Conservation (phyloP, 2,113 vertebrate species). For the Okapia johnstoni region DNA sequence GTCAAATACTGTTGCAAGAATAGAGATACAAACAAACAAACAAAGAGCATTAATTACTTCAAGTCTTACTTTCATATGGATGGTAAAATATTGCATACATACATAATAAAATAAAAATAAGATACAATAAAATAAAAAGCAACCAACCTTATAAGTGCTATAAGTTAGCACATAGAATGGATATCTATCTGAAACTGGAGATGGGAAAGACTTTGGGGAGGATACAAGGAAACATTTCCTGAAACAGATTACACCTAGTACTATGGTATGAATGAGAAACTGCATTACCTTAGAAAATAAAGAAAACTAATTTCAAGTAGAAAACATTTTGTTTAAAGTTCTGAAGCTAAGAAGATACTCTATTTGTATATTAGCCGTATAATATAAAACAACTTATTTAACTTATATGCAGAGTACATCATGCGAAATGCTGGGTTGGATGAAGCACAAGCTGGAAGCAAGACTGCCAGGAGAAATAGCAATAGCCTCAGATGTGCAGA, state of each 20-base stretch:
- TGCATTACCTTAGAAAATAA: background rate
- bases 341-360: background rate
- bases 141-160: background rate
- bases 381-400: background rate
- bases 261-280: background rate
- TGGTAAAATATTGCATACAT: background rate
- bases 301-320: background rate
- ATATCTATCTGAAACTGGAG: background rate
- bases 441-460: background rate
- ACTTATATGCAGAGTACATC: no score
- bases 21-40: background rate
- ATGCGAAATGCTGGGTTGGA: no score
- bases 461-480: background rate
- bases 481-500: background rate
- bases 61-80: background rate
- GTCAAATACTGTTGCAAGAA: background rate
- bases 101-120: background rate
- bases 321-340: background rate
- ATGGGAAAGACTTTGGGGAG: fast-evolving
- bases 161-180: background rate
- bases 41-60: background rate
- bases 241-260: background rate
- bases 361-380: background rate
- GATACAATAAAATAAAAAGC: background rate
- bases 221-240: background rate